phyloP scores from a whole-genome alignment of 2,888 invertebrate species.

The Heliconius ismenius region DNA sequence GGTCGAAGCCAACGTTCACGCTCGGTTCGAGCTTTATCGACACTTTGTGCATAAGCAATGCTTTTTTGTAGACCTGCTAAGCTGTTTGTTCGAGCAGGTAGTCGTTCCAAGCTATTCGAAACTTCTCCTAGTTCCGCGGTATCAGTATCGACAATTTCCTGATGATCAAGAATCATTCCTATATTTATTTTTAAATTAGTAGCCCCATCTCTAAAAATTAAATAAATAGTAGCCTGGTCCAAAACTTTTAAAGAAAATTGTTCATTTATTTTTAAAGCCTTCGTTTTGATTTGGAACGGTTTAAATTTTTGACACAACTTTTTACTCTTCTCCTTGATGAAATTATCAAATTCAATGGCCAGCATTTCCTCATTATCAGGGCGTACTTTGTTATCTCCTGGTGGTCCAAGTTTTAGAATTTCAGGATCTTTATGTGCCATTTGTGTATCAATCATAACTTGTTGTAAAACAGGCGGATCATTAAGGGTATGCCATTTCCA shows the following conservation, averaged over 20 bases:
- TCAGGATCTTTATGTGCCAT: constrained; percentile 67
- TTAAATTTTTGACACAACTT: constrained; percentile 68
- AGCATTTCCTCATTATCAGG: constrained; percentile 72
- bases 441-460: constrained; percentile 76
- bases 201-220: constrained; percentile 68
- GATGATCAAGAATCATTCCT: constrained; percentile 78
- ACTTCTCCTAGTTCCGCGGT: constrained; percentile 54
- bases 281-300: constrained; percentile 76
- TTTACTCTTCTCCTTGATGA: constrained; percentile 71
- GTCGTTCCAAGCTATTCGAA: constrained; percentile 48
- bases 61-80: constrained; percentile 63
- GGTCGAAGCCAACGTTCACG: constrained; percentile 58
- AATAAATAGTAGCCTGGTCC: constrained; percentile 70
- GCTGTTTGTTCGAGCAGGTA: constrained; percentile 63
- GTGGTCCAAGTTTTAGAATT: constrained; percentile 60
- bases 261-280: constrained; percentile 74
- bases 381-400: constrained; percentile 48
- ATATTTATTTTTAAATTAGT: constrained; percentile 69
- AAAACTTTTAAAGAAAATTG: constrained; percentile 69
- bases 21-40: constrained; percentile 56
- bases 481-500: constrained; percentile 78
- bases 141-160: constrained; percentile 74
- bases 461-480: constrained; percentile 72
- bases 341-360: constrained; percentile 73
- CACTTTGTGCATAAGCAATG: constrained; percentile 60